phyloP scores from a whole-genome alignment of 2,797 vertebrate species.

The Sylvilagus floridanus region DNA sequence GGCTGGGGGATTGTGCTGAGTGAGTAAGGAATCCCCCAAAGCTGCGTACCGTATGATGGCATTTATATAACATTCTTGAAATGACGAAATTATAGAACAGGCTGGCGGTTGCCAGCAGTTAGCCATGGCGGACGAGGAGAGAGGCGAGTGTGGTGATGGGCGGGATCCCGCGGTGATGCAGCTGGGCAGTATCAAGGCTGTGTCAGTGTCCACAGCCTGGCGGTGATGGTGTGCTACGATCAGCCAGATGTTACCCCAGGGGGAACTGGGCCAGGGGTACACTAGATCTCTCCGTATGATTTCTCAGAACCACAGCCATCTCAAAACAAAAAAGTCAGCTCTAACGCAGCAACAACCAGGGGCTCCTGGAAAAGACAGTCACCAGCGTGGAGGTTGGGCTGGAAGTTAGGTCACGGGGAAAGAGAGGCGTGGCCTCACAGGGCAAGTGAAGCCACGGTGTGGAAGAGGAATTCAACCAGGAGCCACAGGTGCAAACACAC shows the following conservation, averaged over 20 bases:
- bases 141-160: neutral
- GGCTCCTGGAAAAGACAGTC: conserved; percentile 30
- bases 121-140: neutral
- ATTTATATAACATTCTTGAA: conserved; percentile 42
- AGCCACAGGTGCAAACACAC: neutral
- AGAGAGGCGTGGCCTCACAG: neutral
- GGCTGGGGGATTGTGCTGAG: neutral
- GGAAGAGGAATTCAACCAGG: conserved; percentile 36
- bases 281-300: neutral
- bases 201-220: neutral
- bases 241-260: neutral
- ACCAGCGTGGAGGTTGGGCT: conserved; percentile 1
- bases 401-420: neutral
- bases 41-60: neutral
- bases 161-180: neutral
- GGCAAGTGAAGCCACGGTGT: neutral
- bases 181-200: neutral
- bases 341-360: conserved; percentile 21
- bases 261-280: neutral
- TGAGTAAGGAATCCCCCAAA: conserved; percentile 34
- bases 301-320: conserved; percentile 30
- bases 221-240: neutral
- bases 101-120: neutral
- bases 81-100: conserved; percentile 32
- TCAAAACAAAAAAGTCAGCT: conserved; percentile 20